phyloP scores from a whole-genome alignment of 2,113 vertebrate species.

The Eidolon helvum region DNA sequence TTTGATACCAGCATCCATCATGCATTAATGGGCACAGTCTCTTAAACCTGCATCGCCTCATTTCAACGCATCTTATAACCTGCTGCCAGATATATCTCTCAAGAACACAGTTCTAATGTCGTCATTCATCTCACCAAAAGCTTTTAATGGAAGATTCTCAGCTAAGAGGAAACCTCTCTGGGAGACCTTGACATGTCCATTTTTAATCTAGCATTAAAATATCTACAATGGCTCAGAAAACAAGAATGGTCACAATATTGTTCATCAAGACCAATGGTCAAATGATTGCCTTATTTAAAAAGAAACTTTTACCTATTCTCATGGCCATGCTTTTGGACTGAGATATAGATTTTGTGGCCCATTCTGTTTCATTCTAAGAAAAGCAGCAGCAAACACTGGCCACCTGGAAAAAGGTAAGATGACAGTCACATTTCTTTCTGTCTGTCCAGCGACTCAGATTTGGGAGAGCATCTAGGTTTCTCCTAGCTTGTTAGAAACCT shows the following conservation, averaged over 20 bases:
- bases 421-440: not conserved
- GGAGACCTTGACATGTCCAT: not conserved
- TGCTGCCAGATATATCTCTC: not conserved
- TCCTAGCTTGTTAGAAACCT: not conserved
- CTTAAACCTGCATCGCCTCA: not conserved
- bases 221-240: not conserved
- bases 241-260: not conserved
- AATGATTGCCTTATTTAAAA: not conserved
- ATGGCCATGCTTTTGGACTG: not conserved
- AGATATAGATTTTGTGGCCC: rapidly evolving
- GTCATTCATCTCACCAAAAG: not conserved
- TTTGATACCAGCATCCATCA: not conserved
- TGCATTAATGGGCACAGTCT: not conserved
- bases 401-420: not conserved
- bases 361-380: not conserved
- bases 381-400: no score
- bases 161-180: not conserved
- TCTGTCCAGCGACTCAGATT: not conserved
- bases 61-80: not conserved
- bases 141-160: not conserved
- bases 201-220: not conserved
- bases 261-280: not conserved
- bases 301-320: not conserved
- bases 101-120: not conserved
- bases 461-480: not conserved